Conservation (phyloP, 2,888 invertebrate species). For the Julus scandinavius region DNA sequence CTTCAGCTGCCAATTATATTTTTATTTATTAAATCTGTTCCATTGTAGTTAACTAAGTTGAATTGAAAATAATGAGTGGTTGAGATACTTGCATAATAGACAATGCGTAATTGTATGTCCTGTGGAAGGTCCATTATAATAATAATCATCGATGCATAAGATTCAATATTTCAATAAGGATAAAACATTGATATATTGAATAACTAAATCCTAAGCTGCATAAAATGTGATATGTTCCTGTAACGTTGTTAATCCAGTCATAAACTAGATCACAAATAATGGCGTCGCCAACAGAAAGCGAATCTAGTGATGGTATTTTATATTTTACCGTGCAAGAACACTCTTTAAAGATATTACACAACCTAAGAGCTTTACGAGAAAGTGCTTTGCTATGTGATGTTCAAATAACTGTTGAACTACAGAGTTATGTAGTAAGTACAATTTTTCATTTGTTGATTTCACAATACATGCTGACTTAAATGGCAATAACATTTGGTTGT, state of each 20-base stretch:
- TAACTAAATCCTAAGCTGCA: neutral
- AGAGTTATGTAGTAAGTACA: constrained; percentile 50
- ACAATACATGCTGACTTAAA: neutral
- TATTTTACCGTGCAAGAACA: constrained; percentile 48
- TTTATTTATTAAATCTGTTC: constrained; percentile 17
- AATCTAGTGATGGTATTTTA: neutral
- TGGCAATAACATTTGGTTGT: neutral
- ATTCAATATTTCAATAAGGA: neutral
- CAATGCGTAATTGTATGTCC: neutral
- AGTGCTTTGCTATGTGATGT: constrained; percentile 51
- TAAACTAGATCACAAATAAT: neutral
- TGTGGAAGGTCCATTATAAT: neutral
- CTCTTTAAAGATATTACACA: constrained; percentile 43
- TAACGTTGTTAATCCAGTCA: neutral
- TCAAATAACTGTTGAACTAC: constrained; percentile 51
- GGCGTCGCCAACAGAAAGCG: neutral
- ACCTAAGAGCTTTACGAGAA: constrained; percentile 48
- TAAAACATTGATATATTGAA: neutral
- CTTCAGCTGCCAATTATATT: neutral
- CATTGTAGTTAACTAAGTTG: neutral
- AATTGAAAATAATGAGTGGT: neutral
- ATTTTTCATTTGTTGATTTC: neutral
- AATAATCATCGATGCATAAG: too few relatives aligned
- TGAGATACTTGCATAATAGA: neutral
- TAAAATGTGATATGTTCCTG: neutral